A percentile compares a stretch with the other conserved stretches of the same genome.
phyloP scores from a whole-genome alignment of 2,797 vertebrate species.

The Ataeniobius toweri region DNA sequence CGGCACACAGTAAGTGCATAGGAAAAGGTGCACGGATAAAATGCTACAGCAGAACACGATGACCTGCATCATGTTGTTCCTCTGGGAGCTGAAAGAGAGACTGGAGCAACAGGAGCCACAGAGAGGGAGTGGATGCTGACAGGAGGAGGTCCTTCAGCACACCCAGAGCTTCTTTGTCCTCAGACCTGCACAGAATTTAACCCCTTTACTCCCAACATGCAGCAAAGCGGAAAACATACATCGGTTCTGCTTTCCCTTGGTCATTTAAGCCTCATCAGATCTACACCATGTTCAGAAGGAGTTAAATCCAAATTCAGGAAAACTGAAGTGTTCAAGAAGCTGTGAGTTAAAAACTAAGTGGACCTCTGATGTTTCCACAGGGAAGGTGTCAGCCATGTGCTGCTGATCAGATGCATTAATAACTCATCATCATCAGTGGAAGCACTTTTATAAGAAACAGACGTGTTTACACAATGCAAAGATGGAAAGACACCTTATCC shows the following conservation, averaged over 20 bases:
- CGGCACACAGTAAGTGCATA: slow-evolving; percentile 37
- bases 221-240: no score
- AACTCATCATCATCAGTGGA: background rate
- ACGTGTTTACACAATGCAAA: no score
- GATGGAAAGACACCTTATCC: no score
- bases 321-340: no score
- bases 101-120: background rate
- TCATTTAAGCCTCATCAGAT: no score
- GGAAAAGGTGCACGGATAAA: slow-evolving; percentile 42
- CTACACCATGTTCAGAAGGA: no score
- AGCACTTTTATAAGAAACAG: no score
- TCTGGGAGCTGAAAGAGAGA: background rate
- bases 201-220: background rate
- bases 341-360: background rate
- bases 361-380: no score
- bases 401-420: background rate
- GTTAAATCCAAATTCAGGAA: no score
- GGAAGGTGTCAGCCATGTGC: no score
- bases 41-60: slow-evolving; percentile 41
- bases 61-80: slow-evolving; percentile 28
- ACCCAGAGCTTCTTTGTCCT: background rate
- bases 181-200: background rate
- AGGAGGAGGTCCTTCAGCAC: background rate
- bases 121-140: background rate
- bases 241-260: no score